Percentiles rank a stretch among this genome's conserved stretches.
phyloP scores from a whole-genome alignment of 2,888 invertebrate genomes.

The Himalopsyche japonica region DNA sequence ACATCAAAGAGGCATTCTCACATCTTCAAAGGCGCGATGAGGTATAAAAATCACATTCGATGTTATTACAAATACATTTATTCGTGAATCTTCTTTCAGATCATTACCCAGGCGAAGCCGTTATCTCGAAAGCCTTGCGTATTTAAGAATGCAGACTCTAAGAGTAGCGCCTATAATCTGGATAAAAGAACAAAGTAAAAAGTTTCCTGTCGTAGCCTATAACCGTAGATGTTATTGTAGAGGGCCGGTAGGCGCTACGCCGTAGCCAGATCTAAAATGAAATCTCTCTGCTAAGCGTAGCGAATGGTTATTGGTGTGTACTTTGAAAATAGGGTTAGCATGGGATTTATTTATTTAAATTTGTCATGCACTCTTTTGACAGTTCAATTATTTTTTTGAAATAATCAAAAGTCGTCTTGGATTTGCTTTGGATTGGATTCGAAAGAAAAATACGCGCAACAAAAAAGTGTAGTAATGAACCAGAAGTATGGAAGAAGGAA shows the following conservation, averaged over 20 bases:
- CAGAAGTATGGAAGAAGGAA: not conserved
- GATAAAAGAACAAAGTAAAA: conserved; percentile 24
- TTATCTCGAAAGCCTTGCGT: conserved; percentile 16
- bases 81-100: conserved; percentile 17
- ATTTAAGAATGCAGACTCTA: conserved; percentile 18
- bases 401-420: not conserved
- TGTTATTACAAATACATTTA: conserved; percentile 20
- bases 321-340: not conserved
- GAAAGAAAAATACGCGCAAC: not conserved
- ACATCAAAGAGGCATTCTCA: not conserved
- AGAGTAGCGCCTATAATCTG: not conserved
- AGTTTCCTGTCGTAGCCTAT: conserved; percentile 22
- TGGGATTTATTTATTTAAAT: not conserved
- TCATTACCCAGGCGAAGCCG: conserved; percentile 20
- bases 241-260: conserved; percentile 21
- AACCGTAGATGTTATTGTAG: conserved; percentile 20
- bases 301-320: conserved; percentile 30
- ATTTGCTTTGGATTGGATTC: not conserved
- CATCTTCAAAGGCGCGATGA: not conserved
- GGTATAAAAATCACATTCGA: not conserved
- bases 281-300: conserved; percentile 28
- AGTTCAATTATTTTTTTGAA: not conserved
- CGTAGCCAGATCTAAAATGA: conserved; percentile 40
- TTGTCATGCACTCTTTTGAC: not conserved
- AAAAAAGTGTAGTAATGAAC: not conserved